phyloP scores from a whole-genome alignment of 2,888 invertebrate species.

The Saturnia japonica region DNA sequence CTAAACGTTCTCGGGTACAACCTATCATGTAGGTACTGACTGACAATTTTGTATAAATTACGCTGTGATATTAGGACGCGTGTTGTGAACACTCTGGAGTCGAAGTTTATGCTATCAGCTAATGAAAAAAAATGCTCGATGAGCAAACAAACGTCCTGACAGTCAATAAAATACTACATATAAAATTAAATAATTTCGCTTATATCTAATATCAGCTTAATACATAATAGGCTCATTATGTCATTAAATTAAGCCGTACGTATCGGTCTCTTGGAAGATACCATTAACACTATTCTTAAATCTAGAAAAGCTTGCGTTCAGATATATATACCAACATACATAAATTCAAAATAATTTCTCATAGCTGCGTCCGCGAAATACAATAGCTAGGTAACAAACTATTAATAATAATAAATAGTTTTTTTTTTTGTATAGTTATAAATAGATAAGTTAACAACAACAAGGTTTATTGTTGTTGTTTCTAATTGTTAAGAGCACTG shows the following conservation, averaged over 20 bases:
- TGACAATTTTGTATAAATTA: conserved; percentile 10
- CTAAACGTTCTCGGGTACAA: not conserved
- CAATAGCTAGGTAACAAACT: not conserved
- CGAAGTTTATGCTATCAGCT: not conserved
- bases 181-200: conserved; percentile 59
- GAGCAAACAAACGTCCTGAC: conserved; percentile 12
- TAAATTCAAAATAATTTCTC: not conserved
- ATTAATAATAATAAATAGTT: no score
- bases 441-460: no score
- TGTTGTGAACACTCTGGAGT: not conserved
- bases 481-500: no score
- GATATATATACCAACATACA: conserved; percentile 34
- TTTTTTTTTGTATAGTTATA: no score
- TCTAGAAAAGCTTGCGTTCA: conserved; percentile 45
- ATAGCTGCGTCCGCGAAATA: not conserved
- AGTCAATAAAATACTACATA: conserved; percentile 50
- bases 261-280: conserved; percentile 58
- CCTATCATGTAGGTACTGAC: no score
- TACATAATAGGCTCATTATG: conserved; percentile 53
- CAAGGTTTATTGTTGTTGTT: no score
- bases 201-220: conserved; percentile 63
- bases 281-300: conserved; percentile 53
- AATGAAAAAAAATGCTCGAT: not conserved
- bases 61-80: conserved; percentile 14
- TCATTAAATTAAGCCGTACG: conserved; percentile 53